Conservation (phyloP, 2,888 invertebrate genomes). For the Microdon myrmicae region DNA sequence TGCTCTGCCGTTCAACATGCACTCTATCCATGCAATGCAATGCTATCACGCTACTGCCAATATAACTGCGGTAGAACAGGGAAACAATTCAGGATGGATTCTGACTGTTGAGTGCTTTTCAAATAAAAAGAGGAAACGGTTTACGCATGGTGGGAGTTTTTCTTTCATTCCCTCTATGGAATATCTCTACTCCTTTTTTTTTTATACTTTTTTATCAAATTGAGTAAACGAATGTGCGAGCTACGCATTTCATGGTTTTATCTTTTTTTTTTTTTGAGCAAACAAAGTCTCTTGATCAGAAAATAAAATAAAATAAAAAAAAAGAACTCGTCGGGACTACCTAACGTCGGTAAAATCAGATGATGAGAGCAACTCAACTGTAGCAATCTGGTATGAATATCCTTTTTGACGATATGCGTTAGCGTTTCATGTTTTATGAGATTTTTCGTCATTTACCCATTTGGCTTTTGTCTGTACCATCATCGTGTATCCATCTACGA, state of each 20-base stretch:
- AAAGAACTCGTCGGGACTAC: slow-evolving; percentile 18
- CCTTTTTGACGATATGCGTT: slow-evolving; percentile 23
- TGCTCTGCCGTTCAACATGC: too few relatives aligned
- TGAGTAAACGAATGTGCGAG: slow-evolving; percentile 39
- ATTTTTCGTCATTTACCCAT: slow-evolving; percentile 36
- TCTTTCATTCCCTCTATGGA: slow-evolving; percentile 29
- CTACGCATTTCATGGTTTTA: slow-evolving; percentile 31
- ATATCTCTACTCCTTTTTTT: slow-evolving; percentile 11
- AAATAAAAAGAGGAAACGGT: slow-evolving; percentile 58
- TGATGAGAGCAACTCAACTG: slow-evolving; percentile 5
- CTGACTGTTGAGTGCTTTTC: slow-evolving; percentile 64
- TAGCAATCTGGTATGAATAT: slow-evolving; percentile 22
- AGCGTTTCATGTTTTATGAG: slow-evolving; percentile 36
- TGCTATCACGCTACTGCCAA: slow-evolving; percentile 23
- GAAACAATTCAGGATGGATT: slow-evolving; percentile 62
- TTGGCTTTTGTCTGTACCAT: slow-evolving; percentile 26
- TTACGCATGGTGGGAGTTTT: slow-evolving; percentile 45
- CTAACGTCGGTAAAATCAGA: slow-evolving; percentile 1
- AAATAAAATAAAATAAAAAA: too few relatives aligned
- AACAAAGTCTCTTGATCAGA: slow-evolving; percentile 32
- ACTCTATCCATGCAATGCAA: too few relatives aligned
- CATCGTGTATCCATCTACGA: slow-evolving; percentile 8
- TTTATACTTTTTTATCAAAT: slow-evolving; percentile 28
- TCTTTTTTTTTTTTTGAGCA: slow-evolving; percentile 18
- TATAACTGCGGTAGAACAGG: slow-evolving; percentile 55